phyloP scores from a whole-genome alignment of 2,113 vertebrate species.

The Larimichthys crocea region DNA sequence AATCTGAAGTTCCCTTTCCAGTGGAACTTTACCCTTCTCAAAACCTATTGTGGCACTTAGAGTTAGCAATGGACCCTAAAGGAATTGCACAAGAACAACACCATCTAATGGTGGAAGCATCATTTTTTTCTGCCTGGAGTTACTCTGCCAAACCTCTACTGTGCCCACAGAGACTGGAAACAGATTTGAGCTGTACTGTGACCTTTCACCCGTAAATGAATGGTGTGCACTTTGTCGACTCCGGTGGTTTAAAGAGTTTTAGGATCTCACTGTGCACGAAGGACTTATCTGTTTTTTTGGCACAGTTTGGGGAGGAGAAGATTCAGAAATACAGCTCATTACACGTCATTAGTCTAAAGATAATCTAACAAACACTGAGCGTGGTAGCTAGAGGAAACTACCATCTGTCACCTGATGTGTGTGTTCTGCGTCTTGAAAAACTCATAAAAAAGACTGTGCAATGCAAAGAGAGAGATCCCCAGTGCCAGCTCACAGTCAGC shows the following conservation, averaged over 20 bases:
- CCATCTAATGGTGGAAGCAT: conserved; percentile 49
- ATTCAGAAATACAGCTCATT: conserved; percentile 26
- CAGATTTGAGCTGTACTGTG: conserved; percentile 17
- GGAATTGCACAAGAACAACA: conserved; percentile 49
- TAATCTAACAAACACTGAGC: conserved; percentile 22
- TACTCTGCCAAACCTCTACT: conserved; percentile 42
- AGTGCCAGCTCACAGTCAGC: conserved; percentile 44
- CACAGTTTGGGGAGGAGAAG: conserved; percentile 2
- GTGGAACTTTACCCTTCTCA: conserved; percentile 39
- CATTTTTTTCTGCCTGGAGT: conserved; percentile 43
- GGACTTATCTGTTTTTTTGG: background rate
- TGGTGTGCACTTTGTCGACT: background rate
- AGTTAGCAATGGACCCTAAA: conserved; percentile 41
- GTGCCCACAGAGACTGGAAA: conserved; percentile 29
- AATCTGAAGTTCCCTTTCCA: conserved; percentile 47
- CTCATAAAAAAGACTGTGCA: conserved; percentile 29
- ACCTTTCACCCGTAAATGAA: conserved; percentile 61
- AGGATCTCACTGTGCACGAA: background rate
- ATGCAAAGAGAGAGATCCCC: conserved; percentile 44
- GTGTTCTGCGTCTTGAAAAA: conserved; percentile 42
- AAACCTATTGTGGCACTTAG: conserved; percentile 48
- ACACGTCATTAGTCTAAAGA: conserved; percentile 39
- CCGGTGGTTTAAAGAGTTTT: conserved; percentile 10
- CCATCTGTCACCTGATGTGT: conserved; percentile 56
- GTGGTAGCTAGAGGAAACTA: conserved; percentile 40